phyloP scores from a whole-genome alignment of 2,113 vertebrate species.

The Colistium nudipinnis region DNA sequence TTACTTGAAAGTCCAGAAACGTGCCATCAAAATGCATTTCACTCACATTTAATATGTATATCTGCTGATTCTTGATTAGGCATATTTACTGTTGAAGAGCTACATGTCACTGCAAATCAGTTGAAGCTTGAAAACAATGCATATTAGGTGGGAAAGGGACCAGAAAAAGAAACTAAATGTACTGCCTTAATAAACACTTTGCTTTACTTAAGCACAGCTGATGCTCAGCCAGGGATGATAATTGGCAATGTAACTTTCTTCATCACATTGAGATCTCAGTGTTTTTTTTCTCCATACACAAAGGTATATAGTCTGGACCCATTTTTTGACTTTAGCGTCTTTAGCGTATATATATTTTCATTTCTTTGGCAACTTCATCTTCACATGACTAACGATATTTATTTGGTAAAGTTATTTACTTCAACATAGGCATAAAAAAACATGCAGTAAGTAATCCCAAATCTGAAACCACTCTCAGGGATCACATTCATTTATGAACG shows the following conservation, averaged over 20 bases:
- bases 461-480: not conserved
- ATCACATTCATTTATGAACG: slow-evolving; percentile 33
- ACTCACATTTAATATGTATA: slow-evolving; percentile 3
- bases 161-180: slow-evolving; percentile 14
- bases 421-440: not conserved
- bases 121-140: slow-evolving; percentile 5
- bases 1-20: slow-evolving; percentile 14
- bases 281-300: slow-evolving; percentile 7
- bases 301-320: slow-evolving; percentile 38
- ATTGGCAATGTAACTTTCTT: slow-evolving; percentile 46
- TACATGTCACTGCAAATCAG: slow-evolving; percentile 20
- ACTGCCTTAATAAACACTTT: slow-evolving; percentile 30
- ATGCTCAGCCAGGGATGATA: slow-evolving; percentile 14
- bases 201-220: slow-evolving; percentile 9
- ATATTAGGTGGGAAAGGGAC: not conserved
- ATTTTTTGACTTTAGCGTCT: slow-evolving; percentile 21
- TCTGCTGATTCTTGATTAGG: not conserved
- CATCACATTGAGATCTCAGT: slow-evolving; percentile 17
- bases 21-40: slow-evolving; percentile 4
- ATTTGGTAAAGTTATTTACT: slow-evolving; percentile 21
- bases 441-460: slow-evolving; percentile 9
- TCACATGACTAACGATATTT: slow-evolving; percentile 31
- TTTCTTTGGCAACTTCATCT: slow-evolving; percentile 66
- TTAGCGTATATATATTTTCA: slow-evolving; percentile 52
- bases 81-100: not conserved